Evolutionary conservation across 2,797 vertebrate genomes (phyloP), one percentile per base, ranked within the genome.

Genomic region (Sciurus vulgaris): DNA sequence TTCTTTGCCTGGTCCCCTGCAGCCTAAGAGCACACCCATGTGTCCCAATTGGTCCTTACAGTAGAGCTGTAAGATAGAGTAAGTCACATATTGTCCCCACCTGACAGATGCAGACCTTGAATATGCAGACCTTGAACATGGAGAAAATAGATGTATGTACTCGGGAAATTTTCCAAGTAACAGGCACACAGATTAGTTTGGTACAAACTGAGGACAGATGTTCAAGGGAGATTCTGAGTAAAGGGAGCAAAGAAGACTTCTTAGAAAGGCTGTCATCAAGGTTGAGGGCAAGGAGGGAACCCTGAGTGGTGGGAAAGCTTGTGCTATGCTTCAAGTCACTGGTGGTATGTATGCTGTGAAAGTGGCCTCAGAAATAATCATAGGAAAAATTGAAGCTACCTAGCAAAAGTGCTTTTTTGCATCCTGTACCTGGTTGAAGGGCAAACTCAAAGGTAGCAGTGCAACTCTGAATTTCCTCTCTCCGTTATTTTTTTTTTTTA

Each of bases 101-200:
- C 54, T 47, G 41, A 88, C n/a, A 91, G 63, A 82, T 30, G 28
- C 65, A 96, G 93, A 73, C 33, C 82, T 83, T 63, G 69, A 92
- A 51, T 72, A 24, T 81, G 82, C 38, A 38, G 38, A 38, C 38
- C 38, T 38, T 38, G 38, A 38, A 38, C 38, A 70, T 72, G 35
- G 73, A 74, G 74, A 89, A 84, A 86, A 12, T 13, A 85, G 51
- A 77, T 54, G 30, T 81, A 77, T 54, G 30, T 81, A 13, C 47
- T 83, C 41, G 26, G 59, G 49, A 93, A 90, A 87, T 9, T 85
- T 69, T 65, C 7, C 30, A 77, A 1, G 76, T 69, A 35, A 81
- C 14, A 44, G 28, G 65, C 30, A 44, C n/a, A 13, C 70, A 81
- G 0, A 51, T 56, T 89, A 26, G 41, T 70, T 28, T 94, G 61